Evolutionary conservation across 1,140 invertebrate species (phyloP), one percentile per base, ranked within the genome.

Genomic region (Ostrea denselamellosa): DNA sequence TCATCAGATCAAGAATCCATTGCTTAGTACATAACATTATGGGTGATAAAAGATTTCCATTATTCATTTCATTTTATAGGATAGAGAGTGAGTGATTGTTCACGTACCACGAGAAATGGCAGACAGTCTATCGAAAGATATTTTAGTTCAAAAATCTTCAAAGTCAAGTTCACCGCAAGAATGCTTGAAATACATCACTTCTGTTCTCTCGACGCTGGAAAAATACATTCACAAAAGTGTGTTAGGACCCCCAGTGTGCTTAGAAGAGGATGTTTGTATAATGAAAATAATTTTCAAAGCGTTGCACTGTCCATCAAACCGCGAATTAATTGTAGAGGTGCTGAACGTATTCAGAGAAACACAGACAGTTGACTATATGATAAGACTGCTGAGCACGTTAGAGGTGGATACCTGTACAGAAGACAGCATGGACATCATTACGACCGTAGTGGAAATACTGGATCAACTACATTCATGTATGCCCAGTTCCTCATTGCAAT

Each of bases 391-490:
- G 25, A 25, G 28, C 68, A 28, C 68, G 28, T 25, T 34, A 77
- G 68, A 34, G 10, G 9, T 25, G 14, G 14, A 34, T 3, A 8
- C 25, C 25, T 7, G 17, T 62, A 77, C 68, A 14, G 68, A 77
- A 77, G 28, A 77, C 7, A 62, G 56, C 8, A 25, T 28, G 2
- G 25, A 28, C 22, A 19, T 54, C 34, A 83, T 54, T 4, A 53
- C 8, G n/a, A 22, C 17, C 14, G 34, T 22, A 12, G 82, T 83
- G 2, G 82, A 83, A 83, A 52, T 53, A 83, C 14, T 77, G 28
- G n/a, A 54, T 12, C 82, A 83, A 52, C 82, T 83, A 22, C 82
- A 52, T 10, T n/a, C n/a, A 53, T 53, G 19, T 52, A 52, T 83
- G 44, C 52, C 44, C 14, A 54, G 44, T 83, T 83, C 51, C 25